A percentile compares a stretch with the other conserved stretches of the same genome.
phyloP scores from a whole-genome alignment of 2,888 invertebrate species.

The Cheilosia variabilis region DNA sequence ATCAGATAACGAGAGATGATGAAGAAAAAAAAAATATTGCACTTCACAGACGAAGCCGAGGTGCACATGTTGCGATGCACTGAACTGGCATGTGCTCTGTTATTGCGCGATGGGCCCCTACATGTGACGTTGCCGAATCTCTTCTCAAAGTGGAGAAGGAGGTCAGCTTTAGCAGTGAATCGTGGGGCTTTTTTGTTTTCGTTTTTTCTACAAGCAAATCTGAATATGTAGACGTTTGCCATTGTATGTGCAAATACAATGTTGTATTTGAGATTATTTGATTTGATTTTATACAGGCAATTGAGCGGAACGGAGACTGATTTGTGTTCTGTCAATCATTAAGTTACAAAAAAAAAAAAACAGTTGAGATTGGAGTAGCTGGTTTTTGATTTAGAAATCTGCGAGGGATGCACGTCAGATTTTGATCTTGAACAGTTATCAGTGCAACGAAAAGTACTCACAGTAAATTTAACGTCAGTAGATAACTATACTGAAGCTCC shows the following conservation, averaged over 20 bases:
- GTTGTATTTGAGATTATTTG: slow-evolving; percentile 14
- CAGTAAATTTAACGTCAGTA: no score
- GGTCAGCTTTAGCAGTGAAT: slow-evolving; percentile 47
- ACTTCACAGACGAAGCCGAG: slow-evolving; percentile 43
- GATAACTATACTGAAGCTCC: no score
- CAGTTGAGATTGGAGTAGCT: no score
- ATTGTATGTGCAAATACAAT: slow-evolving; percentile 21
- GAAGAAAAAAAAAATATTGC: slow-evolving; percentile 26
- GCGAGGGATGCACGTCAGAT: not conserved
- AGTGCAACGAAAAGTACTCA: no score
- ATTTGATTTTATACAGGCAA: slow-evolving; percentile 17
- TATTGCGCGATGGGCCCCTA: slow-evolving; percentile 20
- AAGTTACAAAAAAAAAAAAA: not conserved
- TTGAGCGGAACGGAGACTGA: not conserved
- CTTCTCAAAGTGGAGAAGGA: slow-evolving; percentile 39
- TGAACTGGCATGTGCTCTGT: slow-evolving; percentile 56
- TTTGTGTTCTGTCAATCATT: slow-evolving; percentile 9
- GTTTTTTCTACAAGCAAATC: slow-evolving; percentile 29
- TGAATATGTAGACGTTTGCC: slow-evolving; percentile 28
- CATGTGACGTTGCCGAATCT: slow-evolving; percentile 36
- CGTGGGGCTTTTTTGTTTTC: slow-evolving; percentile 13
- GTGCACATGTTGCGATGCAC: slow-evolving; percentile 62
- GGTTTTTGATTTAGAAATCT: not conserved
- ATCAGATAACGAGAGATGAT: slow-evolving; percentile 36
- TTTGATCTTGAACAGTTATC: no score